These are phyloP conservation scores for Megaceryle torquata DNA, from an alignment of 2,113 vertebrate genomes.

Conservation along the genomic window DNA sequence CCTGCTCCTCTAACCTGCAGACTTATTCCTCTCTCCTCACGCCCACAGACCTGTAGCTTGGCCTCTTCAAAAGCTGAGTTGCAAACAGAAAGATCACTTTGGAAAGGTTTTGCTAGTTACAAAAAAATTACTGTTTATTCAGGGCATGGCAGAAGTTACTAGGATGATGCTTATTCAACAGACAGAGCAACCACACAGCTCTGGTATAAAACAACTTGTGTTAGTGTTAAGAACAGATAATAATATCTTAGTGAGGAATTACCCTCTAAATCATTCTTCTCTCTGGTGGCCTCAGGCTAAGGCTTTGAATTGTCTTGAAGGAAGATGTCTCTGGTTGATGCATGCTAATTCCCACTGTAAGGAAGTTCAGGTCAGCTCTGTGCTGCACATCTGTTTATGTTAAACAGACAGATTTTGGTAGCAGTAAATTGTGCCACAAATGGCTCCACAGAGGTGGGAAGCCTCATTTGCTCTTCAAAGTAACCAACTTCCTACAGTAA, in stretches of 20 bases:
- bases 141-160: not conserved
- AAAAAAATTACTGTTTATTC: not conserved
- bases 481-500: slow-evolving; percentile 5
- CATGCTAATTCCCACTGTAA: not conserved
- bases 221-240: not conserved
- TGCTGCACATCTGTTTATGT: slow-evolving; percentile 6
- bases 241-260: not conserved
- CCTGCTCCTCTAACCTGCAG: not conserved
- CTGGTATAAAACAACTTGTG: not conserved
- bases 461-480: slow-evolving; percentile 46
- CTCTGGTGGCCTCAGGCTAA: not conserved
- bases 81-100: not conserved
- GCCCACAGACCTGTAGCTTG: not conserved
- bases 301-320: not conserved
- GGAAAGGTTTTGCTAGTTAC: not conserved
- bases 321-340: not conserved
- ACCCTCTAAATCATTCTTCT: not conserved
- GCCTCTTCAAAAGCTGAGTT: not conserved
- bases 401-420: not conserved
- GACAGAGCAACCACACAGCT: not conserved
- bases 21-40: not conserved
- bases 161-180: not conserved
- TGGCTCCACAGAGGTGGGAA: not conserved
- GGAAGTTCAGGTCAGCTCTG: not conserved
- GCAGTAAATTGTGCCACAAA: not conserved